These are phyloP conservation scores for Sus cebifrons DNA, from an alignment of 2,797 vertebrate species.

Conservation along the genomic window DNA sequence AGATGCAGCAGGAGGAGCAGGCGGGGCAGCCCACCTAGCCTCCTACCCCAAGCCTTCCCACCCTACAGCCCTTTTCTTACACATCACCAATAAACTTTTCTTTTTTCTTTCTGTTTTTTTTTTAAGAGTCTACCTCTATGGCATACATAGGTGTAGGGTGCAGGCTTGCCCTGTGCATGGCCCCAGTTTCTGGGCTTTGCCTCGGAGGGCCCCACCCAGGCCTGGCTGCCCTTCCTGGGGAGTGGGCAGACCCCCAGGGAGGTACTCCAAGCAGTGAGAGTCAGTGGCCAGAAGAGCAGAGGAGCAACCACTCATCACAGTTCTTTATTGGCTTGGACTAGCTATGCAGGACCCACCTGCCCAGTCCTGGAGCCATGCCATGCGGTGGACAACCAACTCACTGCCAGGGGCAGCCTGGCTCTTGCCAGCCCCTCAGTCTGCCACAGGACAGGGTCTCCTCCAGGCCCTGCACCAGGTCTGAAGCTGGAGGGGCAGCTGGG, in stretches of 20 bases:
- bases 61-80: constrained; percentile 78
- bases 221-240: not conserved
- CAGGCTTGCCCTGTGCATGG: not conserved
- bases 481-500: not conserved
- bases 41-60: not conserved
- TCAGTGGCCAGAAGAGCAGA: not conserved
- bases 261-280: not conserved
- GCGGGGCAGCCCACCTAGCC: constrained; percentile 88
- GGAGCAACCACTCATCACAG: constrained; percentile 47
- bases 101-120: constrained; percentile 4
- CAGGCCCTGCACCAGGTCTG: not conserved
- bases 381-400: not conserved
- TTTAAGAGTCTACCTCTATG: constrained; percentile 36
- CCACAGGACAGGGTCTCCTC: not conserved
- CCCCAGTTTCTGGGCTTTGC: not conserved
- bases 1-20: constrained; percentile 94
- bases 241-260: constrained; percentile 25
- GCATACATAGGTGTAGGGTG: not conserved
- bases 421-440: not conserved
- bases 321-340: constrained; percentile 78
- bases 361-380: not conserved
- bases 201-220: not conserved
- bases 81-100: constrained; percentile 86
- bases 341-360: not conserved
- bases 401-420: not conserved